phyloP scores from a whole-genome alignment of 2,888 invertebrate species.

The Alentia gelatinosa region DNA sequence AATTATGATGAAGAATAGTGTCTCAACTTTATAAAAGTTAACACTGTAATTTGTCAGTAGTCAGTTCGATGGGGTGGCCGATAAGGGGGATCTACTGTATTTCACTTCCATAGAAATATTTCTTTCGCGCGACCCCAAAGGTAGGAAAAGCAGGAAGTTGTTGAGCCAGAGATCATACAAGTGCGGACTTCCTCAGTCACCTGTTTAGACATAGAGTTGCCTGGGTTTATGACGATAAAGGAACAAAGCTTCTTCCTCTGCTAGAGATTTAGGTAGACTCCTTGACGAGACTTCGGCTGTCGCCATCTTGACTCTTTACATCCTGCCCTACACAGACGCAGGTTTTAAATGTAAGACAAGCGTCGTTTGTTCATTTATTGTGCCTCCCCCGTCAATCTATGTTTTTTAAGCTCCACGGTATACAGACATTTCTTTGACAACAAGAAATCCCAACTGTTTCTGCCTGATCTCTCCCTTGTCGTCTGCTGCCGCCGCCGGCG shows the following conservation, averaged over 20 bases:
- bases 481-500: too few species aligned
- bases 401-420: too few species aligned
- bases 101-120: not conserved
- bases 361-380: not conserved
- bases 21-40: too few species aligned
- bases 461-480: too few species aligned
- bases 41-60: too few species aligned
- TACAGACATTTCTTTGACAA: too few species aligned
- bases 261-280: not conserved
- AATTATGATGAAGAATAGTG: too few species aligned
- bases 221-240: not conserved
- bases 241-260: not conserved
- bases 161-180: not conserved
- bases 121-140: too few species aligned
- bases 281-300: not conserved
- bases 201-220: not conserved
- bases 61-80: too few species aligned
- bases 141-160: not conserved
- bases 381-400: not conserved
- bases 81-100: too few species aligned
- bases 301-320: not conserved
- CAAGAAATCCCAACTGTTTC: too few species aligned
- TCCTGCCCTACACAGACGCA: not conserved
- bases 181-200: not conserved
- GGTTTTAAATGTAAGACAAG: not conserved